Percentiles rank a stretch among this genome's conserved stretches.
These are phyloP conservation scores for Gadus macrocephalus DNA, from an alignment of 2,113 vertebrate species.

Conservation along the genomic window DNA sequence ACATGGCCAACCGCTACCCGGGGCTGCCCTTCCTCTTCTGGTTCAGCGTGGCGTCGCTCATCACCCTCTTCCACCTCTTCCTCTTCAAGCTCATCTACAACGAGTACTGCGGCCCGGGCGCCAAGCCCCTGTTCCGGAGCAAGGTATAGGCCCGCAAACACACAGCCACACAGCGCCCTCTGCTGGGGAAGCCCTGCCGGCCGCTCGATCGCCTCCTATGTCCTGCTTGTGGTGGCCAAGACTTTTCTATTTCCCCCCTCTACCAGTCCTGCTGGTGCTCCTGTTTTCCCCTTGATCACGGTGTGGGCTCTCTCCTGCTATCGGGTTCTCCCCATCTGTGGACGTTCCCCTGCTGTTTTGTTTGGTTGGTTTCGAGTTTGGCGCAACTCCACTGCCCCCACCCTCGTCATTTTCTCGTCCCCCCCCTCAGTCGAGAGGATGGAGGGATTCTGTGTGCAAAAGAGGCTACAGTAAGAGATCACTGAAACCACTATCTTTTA, in stretches of 20 bases:
- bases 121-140: slow-evolving; percentile 96
- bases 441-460: too few species aligned
- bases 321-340: too few species aligned
- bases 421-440: too few species aligned
- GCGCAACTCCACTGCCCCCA: too few species aligned
- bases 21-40: slow-evolving; percentile 97
- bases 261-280: too few species aligned
- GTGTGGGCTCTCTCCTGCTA: too few species aligned
- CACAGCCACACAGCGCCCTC: background rate
- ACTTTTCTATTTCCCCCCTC: background rate
- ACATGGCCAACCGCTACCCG: slow-evolving; percentile 95
- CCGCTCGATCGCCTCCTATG: background rate
- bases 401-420: too few species aligned
- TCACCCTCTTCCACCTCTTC: slow-evolving; percentile 96
- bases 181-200: slow-evolving; percentile 24
- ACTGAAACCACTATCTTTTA: too few species aligned
- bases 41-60: slow-evolving; percentile 98
- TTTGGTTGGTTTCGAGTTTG: too few species aligned
- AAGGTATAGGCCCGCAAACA: slow-evolving; percentile 79
- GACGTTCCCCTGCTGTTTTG: too few species aligned
- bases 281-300: too few species aligned
- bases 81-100: slow-evolving; percentile 99
- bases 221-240: background rate
- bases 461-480: too few species aligned
- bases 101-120: slow-evolving; percentile 94